Evolutionary conservation across 2,113 vertebrate genomes (phyloP).

Genomic region (Cavia aperea): DNA sequence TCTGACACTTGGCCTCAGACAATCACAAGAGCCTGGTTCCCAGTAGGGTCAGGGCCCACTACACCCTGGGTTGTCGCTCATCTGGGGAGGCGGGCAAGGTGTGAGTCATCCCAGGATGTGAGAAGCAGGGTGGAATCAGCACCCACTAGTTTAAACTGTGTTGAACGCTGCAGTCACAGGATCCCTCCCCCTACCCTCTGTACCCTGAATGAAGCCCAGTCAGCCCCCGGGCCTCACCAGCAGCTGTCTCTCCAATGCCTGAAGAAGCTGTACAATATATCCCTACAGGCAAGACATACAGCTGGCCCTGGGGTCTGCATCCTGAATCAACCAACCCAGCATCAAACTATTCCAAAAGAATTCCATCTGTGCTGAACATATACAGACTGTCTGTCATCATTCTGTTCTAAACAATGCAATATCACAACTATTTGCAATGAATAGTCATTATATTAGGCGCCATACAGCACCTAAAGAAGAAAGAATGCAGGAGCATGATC

Average conservation of each 20-base stretch:
- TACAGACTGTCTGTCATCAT: not conserved
- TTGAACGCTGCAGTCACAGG: not conserved
- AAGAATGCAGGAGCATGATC: not conserved
- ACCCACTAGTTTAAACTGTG: not conserved
- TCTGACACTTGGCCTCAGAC: not conserved
- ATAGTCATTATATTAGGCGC: not conserved
- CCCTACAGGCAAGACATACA: not conserved
- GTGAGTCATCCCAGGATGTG: not conserved
- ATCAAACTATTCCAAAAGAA: not conserved
- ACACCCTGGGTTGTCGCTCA: not conserved
- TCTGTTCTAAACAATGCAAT: not conserved
- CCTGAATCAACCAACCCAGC: not conserved
- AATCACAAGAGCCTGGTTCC: not conserved
- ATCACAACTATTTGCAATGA: no score
- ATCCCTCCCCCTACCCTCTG: not conserved
- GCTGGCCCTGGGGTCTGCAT: not conserved
- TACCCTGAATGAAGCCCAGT: not conserved
- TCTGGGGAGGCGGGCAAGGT: not conserved
- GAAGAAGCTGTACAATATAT: not conserved
- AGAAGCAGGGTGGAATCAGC: no score
- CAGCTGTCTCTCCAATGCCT: not conserved
- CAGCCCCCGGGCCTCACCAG: not conserved
- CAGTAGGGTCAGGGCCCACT: not conserved
- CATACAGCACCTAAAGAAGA: not conserved
- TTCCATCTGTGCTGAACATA: not conserved